phyloP scores from a whole-genome alignment of 2,888 invertebrate species.

The Agriopis marginaria region DNA sequence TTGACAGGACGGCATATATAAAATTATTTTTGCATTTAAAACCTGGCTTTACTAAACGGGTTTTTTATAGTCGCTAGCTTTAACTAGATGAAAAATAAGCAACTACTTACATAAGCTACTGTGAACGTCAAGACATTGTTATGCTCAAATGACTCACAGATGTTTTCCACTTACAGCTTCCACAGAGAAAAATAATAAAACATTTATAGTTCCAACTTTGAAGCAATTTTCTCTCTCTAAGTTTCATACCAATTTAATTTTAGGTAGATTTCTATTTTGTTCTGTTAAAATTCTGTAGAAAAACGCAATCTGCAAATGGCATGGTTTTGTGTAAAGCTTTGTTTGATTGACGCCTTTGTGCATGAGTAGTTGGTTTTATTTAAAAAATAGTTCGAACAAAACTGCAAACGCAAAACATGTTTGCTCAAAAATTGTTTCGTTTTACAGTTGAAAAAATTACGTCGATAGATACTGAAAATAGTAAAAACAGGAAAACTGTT shows the following conservation, averaged over 20 bases:
- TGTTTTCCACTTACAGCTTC: constrained; percentile 15
- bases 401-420: neutral
- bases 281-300: neutral
- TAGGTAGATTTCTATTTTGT: constrained; percentile 29
- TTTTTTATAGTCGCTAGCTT: neutral
- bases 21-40: no score
- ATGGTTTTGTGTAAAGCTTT: neutral
- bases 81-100: neutral
- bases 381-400: neutral
- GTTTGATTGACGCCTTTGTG: neutral
- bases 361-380: neutral
- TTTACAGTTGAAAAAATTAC: no score
- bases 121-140: constrained; percentile 14
- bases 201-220: constrained; percentile 34
- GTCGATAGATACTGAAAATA: no score
- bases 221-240: constrained; percentile 28
- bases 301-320: neutral
- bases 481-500: no score
- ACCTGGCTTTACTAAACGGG: no score
- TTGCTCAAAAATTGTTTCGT: neutral
- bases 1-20: no score
- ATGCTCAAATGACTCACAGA: constrained; percentile 26
- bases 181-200: constrained; percentile 28
- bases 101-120: neutral
- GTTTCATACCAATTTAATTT: constrained; percentile 42